These are phyloP conservation scores for Kryptolebias ocellatus DNA, from an alignment of 2,797 vertebrate species.

Conservation along the genomic window DNA sequence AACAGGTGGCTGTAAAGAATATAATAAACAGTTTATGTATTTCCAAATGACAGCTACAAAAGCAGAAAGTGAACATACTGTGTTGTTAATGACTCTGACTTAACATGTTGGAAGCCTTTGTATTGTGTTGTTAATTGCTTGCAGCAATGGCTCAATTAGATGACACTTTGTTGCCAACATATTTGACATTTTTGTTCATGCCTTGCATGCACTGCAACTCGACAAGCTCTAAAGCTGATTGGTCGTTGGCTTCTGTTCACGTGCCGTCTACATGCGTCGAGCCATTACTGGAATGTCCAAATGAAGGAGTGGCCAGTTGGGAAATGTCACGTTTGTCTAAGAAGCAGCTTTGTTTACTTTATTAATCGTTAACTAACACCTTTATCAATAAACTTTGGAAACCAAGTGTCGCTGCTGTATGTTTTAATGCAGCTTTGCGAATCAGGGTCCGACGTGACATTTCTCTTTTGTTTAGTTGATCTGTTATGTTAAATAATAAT, in stretches of 20 bases:
- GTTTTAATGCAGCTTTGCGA: too few relatives aligned
- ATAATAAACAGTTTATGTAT: not conserved
- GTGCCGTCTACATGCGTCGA: not conserved
- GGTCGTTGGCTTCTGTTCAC: slow-evolving; percentile 16
- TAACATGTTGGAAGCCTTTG: not conserved
- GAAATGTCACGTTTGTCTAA: slow-evolving; percentile 13
- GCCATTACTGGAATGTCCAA: not conserved
- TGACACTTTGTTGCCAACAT: not conserved
- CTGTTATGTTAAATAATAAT: too few relatives aligned
- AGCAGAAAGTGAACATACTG: not conserved
- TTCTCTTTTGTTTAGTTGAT: too few relatives aligned
- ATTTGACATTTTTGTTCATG: not conserved
- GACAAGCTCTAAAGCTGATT: not conserved
- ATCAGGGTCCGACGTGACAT: too few relatives aligned
- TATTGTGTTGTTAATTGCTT: not conserved
- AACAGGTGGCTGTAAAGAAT: not conserved
- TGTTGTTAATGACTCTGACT: too few relatives aligned
- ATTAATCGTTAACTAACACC: not conserved
- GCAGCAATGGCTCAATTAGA: not conserved
- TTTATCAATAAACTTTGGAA: not conserved
- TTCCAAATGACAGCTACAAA: not conserved
- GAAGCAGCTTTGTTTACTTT: too few relatives aligned
- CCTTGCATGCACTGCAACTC: not conserved
- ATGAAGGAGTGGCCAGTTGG: not conserved
- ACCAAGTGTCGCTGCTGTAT: not conserved